Evolutionary conservation across 2,113 vertebrate genomes (phyloP), one percentile per base, ranked within the genome.

Genomic region (Mesitornis unicolor): DNA sequence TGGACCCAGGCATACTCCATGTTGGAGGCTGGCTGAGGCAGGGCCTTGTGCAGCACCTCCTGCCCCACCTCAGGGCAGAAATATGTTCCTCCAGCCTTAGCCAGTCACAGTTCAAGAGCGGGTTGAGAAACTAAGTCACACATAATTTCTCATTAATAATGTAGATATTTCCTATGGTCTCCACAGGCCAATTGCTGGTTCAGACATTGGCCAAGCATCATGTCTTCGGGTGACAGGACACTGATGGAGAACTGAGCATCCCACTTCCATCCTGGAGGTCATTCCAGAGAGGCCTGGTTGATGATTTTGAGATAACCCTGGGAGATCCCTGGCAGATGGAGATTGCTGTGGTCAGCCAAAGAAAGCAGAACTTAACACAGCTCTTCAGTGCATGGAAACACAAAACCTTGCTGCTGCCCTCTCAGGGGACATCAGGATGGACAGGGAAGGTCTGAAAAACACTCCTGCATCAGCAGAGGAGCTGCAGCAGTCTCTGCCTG

Each of bases 201-300:
- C 36, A 54, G 28, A 24, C 47, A 71, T 13, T 26, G 11, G 47
- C 36, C 60, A 45, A 50, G 17, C 31, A 31, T 31, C 26, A 38
- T 24, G 11, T 51, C 17, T 61, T 75, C 48, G 24, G 24, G 24
- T 22, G 51, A 31, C 7, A 14, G 38, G 38, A 53, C 31, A 33
- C 17, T 31, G 24, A 45, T 3, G 19, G 8, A 28, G 36, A 70
- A 36, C 24, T 11, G 19, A 69, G 12, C 43, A 59, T 20, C 14
- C 26, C 4, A 2, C 3, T 60, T 80, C 40, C 25, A 7, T 13
- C 36, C 28, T 50, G 26, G 13, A 51, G 2, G 1, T 38, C 26
- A 14, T 2, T 48, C 0, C 2, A 40, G 60, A 74, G 35, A 20
- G 11, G 6, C 5, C 11, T 1, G 1, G 11, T 1, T 26, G 33